These are phyloP conservation scores for Catharus minimus DNA, from an alignment of 2,113 vertebrate species.

Conservation along the genomic window DNA sequence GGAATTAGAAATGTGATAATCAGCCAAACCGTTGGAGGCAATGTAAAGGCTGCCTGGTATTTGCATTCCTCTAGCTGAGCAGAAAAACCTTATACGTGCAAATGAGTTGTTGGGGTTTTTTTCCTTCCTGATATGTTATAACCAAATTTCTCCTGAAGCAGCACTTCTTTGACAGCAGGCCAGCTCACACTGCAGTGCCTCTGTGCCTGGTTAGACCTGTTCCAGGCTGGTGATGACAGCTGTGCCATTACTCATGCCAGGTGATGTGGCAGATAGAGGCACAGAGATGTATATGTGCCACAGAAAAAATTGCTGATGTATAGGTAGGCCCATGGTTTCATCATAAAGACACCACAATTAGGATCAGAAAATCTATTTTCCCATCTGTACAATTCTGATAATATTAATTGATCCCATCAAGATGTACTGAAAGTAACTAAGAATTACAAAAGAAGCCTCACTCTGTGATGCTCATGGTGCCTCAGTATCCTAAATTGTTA, in stretches of 20 bases:
- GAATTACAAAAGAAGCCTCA: not conserved
- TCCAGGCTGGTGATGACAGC: not conserved
- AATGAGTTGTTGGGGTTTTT: not conserved
- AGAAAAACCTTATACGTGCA: not conserved
- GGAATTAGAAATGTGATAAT: slow-evolving; percentile 68
- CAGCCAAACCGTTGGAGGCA: slow-evolving; percentile 29
- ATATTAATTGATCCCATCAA: not conserved
- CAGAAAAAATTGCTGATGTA: not conserved
- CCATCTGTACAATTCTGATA: not conserved
- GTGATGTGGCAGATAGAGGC: not conserved
- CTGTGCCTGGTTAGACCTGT: not conserved
- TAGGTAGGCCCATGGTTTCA: not conserved
- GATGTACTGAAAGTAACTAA: not conserved
- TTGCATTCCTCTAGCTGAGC: not conserved
- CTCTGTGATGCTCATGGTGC: not conserved
- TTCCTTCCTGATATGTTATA: not conserved
- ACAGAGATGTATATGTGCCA: not conserved
- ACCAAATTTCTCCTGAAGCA: not conserved
- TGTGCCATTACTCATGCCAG: not conserved
- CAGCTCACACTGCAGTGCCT: not conserved
- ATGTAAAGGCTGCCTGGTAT: slow-evolving; percentile 4
- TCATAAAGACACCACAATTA: not conserved
- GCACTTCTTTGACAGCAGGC: not conserved
- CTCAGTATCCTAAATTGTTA: not conserved
- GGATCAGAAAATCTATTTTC: not conserved